Base-by-base conservation (phyloP, 2,113 vertebrate genomes). In the Hylia prasina region DNA sequence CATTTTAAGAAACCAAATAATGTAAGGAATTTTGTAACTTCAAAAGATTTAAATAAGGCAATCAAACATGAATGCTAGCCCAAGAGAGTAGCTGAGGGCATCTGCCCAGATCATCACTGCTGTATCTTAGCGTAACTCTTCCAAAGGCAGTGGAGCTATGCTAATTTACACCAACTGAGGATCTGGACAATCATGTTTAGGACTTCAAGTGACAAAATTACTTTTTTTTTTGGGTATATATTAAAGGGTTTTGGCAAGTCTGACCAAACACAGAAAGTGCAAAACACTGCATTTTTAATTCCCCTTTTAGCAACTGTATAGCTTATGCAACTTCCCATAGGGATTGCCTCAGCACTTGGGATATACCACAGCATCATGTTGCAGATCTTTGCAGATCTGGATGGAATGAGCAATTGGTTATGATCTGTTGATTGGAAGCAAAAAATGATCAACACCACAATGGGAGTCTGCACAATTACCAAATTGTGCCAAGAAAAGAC, bases 281-380 rank as follows among this genome's bases (percentile, higher is more conserved):
- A 68, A 96, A 97, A 40, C 65, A 42, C 37, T 71, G 88, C 57
- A 82, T 72, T 91, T 94, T 71, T 64, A 68, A 60, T 88, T 94
- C 76, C 82, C 80, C 86, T 89, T 95, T 96, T 87, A 93, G 76
- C 69, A 73, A 89, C 79, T 56, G 19, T 83, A 73, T 27, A 56
- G 76, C 89, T 95, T 83, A 95, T 75, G 96, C 94, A 95, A 57
- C 94, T 96, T 96, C 96, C 96, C 94, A 78, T 13, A 10, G 93
- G 82, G 94, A 92, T 81, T 20, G 39, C 96, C 96, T 97, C 96
- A 96, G 96, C 96, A 95, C 96, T 96, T 96, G 94, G 96, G 96
- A 96, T 97, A 96, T 96, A 96, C 96, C 96, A 96, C 90, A 96
- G 96, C 96, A 96, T 97, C 94, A 96, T 94, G 94, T 96, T 94